phyloP scores from a whole-genome alignment of 2,888 invertebrate genomes.

The Apodemia zela region DNA sequence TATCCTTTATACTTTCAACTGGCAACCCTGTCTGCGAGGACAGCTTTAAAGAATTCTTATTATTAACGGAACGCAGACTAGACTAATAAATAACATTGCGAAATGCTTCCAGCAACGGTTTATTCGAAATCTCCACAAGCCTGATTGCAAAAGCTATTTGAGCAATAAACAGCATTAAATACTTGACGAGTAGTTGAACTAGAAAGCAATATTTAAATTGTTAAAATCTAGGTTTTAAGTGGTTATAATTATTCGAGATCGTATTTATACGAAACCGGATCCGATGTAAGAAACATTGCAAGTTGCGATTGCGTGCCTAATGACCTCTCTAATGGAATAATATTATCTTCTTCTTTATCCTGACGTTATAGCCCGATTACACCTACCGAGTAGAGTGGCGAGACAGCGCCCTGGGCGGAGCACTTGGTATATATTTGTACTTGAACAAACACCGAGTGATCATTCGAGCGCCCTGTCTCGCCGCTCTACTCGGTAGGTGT shows the following conservation, averaged over 20 bases:
- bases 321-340: neutral
- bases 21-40: constrained; percentile 13
- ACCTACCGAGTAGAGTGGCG: no score
- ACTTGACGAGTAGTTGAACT: constrained; percentile 11
- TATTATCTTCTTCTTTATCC: no score
- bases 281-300: neutral
- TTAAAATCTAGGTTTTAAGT: constrained; percentile 8
- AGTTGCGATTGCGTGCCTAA: neutral
- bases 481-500: no score
- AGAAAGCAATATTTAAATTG: constrained; percentile 7
- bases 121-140: constrained; percentile 16
- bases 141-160: constrained; percentile 16
- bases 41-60: constrained; percentile 16
- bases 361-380: no score
- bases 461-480: no score
- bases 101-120: constrained; percentile 16
- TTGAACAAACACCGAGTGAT: no score
- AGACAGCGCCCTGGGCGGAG: no score
- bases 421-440: no score
- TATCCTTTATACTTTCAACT: neutral
- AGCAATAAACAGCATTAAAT: constrained; percentile 13
- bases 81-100: constrained; percentile 16
- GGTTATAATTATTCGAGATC: constrained; percentile 1
- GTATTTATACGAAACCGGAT: constrained; percentile 1
- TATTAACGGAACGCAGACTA: constrained; percentile 16